Evolutionary conservation across 2,888 invertebrate genomes (phyloP).

Genomic region (Polydesmus complanatus): DNA sequence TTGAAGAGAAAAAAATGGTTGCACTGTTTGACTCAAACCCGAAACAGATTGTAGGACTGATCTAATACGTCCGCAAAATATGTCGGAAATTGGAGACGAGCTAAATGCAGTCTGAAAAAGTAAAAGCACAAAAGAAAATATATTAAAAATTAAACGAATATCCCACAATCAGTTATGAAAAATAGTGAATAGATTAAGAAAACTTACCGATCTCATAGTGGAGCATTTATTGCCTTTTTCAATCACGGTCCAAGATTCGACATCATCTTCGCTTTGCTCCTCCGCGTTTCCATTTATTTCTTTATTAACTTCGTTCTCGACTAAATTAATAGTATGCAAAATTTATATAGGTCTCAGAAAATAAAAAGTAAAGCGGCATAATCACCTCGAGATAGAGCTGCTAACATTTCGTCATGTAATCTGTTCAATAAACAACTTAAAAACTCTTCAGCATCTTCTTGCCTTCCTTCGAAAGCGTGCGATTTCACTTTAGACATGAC

Average conservation of each 20-base stretch:
- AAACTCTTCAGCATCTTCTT: conserved; percentile 97
- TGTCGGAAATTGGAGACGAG: conserved; percentile 77
- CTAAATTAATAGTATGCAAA: no score
- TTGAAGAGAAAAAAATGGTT: conserved; percentile 90
- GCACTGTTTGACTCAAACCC: conserved; percentile 49
- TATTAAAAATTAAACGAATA: not conserved
- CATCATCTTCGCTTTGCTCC: conserved; percentile 12
- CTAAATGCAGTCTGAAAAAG: conserved; percentile 50
- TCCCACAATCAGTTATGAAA: not conserved
- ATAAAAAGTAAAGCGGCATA: not conserved
- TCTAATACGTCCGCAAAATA: conserved; percentile 82
- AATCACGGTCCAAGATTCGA: conserved; percentile 42
- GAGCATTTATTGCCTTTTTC: conserved; percentile 76
- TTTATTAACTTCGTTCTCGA: conserved; percentile 23
- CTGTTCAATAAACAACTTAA: conserved; percentile 82
- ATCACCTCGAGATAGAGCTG: conserved; percentile 41
- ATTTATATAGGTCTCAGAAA: not conserved
- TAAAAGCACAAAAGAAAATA: not conserved
- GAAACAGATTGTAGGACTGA: conserved; percentile 33
- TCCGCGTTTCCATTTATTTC: conserved; percentile 21
- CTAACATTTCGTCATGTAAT: conserved; percentile 91
- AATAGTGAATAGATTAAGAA: not conserved
- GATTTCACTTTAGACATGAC: conserved; percentile 61
- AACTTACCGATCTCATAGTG: conserved; percentile 54
- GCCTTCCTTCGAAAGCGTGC: conserved; percentile 55